Evolutionary conservation across 2,888 invertebrate genomes (phyloP), one percentile per base, ranked within the genome.

Genomic region (Cheilosia scutellata): DNA sequence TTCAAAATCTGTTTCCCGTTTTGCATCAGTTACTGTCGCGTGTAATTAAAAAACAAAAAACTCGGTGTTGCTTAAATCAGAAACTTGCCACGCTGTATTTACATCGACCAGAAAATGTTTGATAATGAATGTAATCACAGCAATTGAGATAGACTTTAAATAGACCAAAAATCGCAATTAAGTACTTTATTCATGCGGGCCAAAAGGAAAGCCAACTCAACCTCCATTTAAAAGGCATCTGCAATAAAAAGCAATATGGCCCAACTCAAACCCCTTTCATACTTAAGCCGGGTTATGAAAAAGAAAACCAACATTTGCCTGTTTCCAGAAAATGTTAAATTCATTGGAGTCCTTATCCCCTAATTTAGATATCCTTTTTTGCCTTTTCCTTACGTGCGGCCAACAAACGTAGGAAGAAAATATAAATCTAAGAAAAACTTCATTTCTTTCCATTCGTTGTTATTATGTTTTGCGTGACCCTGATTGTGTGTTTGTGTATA

Each of bases 391-490:
- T 55, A 65, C 66, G 47, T 62, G 49, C 40, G 44, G 27, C 57
- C 63, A 68, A 57, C 42, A 31, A 62, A 31, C 53, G 20, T 16
- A 7, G 47, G 5, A 47, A 20, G 60, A 44, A 76, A 84, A 84
- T 79, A 79, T 79, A 79, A 79, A 79, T 71, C 74, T 60, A 71
- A 71, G 53, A 33, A 70, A 63, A 58, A 31, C 27, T 49, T 57
- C 33, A 37, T 66, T 65, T 16, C 49, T 53, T 60, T 44, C 16
- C 1, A 33, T 5, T 25, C 33, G 25, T 68, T 65, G 62, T 62
- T 75, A 75, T 80, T 80, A 72, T 77, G 76, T 72, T 77, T 86
- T 77, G 86, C 86, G 82, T 86, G 86, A 82, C 80, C 86, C 82
- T 86, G 82, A 82, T 86, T 86, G 72, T 62, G 40, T 62, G 42